These are phyloP conservation scores for Oreochromis mossambicus DNA, from an alignment of 2,797 vertebrate genomes.

Conservation along the genomic window DNA sequence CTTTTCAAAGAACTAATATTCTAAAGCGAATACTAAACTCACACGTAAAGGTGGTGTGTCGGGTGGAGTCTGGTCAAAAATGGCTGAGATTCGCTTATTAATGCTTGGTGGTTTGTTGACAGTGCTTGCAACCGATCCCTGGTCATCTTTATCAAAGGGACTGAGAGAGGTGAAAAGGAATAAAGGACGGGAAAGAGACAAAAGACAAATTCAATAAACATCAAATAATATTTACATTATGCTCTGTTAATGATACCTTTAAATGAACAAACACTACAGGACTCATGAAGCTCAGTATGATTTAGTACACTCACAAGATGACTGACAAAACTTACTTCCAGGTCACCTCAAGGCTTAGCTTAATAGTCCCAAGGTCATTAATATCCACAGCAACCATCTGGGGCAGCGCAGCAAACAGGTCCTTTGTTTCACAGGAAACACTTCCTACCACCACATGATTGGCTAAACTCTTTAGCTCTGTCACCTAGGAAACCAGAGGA, in stretches of 20 bases:
- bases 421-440: constrained; percentile 95
- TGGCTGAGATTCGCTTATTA: constrained; percentile 89
- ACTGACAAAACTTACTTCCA: constrained; percentile 86
- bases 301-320: neutral
- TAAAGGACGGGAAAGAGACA: neutral
- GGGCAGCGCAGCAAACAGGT: constrained; percentile 89
- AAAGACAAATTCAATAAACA: neutral
- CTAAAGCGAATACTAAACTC: constrained; percentile 9
- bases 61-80: constrained; percentile 90
- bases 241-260: neutral
- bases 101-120: constrained; percentile 89
- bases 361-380: constrained; percentile 96
- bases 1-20: neutral
- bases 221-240: neutral
- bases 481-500: constrained; percentile 79
- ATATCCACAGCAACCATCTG: constrained; percentile 96
- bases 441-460: constrained; percentile 94
- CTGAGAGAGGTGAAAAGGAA: constrained; percentile 53
- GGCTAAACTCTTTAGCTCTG: constrained; percentile 91
- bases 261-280: neutral
- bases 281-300: neutral
- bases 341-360: constrained; percentile 92
- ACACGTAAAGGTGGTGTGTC: constrained; percentile 88
- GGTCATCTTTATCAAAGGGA: constrained; percentile 96
- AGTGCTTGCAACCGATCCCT: constrained; percentile 80